Conservation (phyloP, 2,113 vertebrate genomes). For the Triplophysa tibetana region DNA sequence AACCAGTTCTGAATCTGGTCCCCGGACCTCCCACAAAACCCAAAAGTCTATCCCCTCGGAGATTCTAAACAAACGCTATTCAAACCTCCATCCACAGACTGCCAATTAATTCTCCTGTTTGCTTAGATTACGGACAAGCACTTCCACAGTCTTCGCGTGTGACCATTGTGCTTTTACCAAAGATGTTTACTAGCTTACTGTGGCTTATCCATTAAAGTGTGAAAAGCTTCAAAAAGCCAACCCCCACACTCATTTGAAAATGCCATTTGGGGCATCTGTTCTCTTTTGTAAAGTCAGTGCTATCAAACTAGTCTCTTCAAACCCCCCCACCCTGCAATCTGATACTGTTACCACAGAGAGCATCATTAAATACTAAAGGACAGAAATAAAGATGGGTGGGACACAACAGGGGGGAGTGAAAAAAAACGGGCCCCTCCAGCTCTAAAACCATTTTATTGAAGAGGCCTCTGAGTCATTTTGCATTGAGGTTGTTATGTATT, state of each 20-base stretch:
- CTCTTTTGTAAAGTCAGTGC: constrained; percentile 54
- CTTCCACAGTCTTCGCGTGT: not conserved
- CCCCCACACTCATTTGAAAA: constrained; percentile 53
- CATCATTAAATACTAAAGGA: constrained; percentile 56
- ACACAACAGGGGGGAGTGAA: constrained; percentile 26
- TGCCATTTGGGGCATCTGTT: constrained; percentile 62
- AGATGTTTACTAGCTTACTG: constrained; percentile 63
- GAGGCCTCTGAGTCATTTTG: not conserved
- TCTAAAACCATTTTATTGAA: not conserved
- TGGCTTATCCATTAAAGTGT: constrained; percentile 49
- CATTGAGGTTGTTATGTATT: not conserved
- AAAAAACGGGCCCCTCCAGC: not conserved
- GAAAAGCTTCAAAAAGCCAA: constrained; percentile 50
- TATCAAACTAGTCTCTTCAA: constrained; percentile 51
- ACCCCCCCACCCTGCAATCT: constrained; percentile 50
- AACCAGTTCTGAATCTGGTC: not conserved
- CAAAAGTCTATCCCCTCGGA: not conserved
- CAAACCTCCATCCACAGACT: constrained; percentile 3
- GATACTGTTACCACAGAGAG: constrained; percentile 56
- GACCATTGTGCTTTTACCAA: constrained; percentile 56
- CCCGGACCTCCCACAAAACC: not conserved
- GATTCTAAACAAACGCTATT: constrained; percentile 33
- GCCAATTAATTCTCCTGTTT: constrained; percentile 34
- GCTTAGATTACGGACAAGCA: constrained; percentile 38
- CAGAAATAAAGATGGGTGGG: constrained; percentile 44